phyloP scores from a whole-genome alignment of 2,113 vertebrate species.

The Vombatus ursinus region DNA sequence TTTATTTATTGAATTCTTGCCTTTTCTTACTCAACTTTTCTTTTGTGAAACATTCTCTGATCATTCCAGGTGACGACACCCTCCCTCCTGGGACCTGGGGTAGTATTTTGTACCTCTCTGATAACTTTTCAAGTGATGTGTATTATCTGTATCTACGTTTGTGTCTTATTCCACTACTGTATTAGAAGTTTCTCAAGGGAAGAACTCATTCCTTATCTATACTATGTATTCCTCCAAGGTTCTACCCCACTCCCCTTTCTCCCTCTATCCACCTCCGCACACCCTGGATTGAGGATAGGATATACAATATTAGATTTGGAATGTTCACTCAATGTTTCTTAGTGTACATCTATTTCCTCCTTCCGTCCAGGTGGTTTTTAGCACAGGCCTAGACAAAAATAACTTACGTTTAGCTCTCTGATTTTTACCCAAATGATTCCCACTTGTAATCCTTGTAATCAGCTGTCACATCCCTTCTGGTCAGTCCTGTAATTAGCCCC shows the following conservation, averaged over 20 bases:
- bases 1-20: not conserved
- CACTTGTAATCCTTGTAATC: not conserved
- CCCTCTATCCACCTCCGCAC: not conserved
- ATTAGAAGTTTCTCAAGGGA: not conserved
- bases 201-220: not conserved
- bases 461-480: not conserved
- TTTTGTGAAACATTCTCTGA: not conserved
- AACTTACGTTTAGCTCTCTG: not conserved
- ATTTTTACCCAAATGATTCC: not conserved
- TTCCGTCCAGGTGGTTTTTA: not conserved
- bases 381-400: not conserved
- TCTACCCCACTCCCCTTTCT: not conserved
- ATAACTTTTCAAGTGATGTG: not conserved
- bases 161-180: not conserved
- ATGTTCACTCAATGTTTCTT: not conserved
- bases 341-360: not conserved
- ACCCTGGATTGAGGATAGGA: not conserved
- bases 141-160: not conserved
- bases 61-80: not conserved
- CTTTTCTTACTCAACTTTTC: not conserved
- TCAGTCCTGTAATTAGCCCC: not conserved
- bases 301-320: not conserved
- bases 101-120: not conserved
- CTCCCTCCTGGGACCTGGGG: not conserved
- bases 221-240: not conserved